A percentile compares a stretch with the other conserved stretches of the same genome.
Evolutionary conservation across 1,140 invertebrate species (phyloP).

Genomic region (Mesaphorura yosii): DNA sequence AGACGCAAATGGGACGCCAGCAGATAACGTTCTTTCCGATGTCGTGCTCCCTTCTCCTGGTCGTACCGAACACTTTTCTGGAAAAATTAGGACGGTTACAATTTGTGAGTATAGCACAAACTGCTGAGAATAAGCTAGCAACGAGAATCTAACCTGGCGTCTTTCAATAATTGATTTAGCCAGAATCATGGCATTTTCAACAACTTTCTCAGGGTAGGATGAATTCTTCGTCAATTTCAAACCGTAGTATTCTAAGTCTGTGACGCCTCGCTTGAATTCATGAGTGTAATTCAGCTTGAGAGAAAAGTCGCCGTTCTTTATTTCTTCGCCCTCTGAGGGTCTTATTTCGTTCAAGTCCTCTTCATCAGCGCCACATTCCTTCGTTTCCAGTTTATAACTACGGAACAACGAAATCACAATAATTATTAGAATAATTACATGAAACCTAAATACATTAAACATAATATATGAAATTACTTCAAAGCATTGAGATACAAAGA

Average conservation of each 20-base stretch:
- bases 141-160: background rate
- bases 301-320: background rate
- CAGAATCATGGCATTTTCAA: constrained; percentile 7
- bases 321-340: too few relatives aligned
- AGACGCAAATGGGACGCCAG: too few relatives aligned
- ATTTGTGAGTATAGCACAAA: too few relatives aligned
- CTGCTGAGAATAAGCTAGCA: too few relatives aligned
- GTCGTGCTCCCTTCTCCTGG: too few relatives aligned
- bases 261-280: constrained; percentile 33
- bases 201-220: constrained; percentile 3
- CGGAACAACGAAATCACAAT: background rate
- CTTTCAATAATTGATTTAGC: constrained; percentile 1
- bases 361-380: constrained; percentile 3
- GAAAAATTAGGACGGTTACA: too few relatives aligned
- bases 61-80: too few relatives aligned
- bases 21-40: too few relatives aligned
- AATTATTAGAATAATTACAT: background rate
- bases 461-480: constrained; percentile 48
- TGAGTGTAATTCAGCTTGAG: constrained; percentile 34
- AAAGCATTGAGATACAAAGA: constrained; percentile 62
- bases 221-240: constrained; percentile 36
- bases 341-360: background rate
- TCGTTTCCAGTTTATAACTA: constrained; percentile 22
- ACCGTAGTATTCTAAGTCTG: constrained; percentile 39
- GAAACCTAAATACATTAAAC: too few relatives aligned